phyloP scores from a whole-genome alignment of 2,113 vertebrate genomes.

The Eptesicus fuscus region DNA sequence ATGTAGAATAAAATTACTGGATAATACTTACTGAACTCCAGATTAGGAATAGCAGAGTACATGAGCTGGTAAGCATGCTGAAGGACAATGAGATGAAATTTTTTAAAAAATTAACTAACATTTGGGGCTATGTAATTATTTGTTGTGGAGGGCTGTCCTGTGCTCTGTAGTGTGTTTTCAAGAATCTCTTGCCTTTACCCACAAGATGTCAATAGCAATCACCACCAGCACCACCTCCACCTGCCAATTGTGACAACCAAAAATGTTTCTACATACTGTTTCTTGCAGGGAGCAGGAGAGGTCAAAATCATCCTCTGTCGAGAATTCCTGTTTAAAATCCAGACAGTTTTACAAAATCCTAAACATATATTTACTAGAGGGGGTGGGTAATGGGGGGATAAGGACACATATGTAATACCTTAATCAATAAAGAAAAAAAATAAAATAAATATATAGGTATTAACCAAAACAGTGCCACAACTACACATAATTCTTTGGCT shows the following conservation, averaged over 20 bases:
- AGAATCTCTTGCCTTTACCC: background rate
- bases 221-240: rapidly evolving
- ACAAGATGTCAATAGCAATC: background rate
- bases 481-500: background rate
- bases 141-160: background rate
- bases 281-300: background rate
- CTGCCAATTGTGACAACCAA: background rate
- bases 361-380: background rate
- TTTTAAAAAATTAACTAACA: background rate
- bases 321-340: background rate
- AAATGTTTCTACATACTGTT: background rate
- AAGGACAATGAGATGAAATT: background rate
- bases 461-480: background rate
- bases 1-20: background rate
- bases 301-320: background rate
- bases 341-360: background rate
- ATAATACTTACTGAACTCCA: background rate
- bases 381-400: too few species aligned
- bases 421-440: too few species aligned
- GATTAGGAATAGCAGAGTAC: background rate
- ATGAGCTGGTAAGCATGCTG: background rate
- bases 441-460: background rate
- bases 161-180: background rate
- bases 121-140: background rate
- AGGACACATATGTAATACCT: too few species aligned